phyloP scores from a whole-genome alignment of 2,888 invertebrate genomes.

The Rhagonycha fulva region DNA sequence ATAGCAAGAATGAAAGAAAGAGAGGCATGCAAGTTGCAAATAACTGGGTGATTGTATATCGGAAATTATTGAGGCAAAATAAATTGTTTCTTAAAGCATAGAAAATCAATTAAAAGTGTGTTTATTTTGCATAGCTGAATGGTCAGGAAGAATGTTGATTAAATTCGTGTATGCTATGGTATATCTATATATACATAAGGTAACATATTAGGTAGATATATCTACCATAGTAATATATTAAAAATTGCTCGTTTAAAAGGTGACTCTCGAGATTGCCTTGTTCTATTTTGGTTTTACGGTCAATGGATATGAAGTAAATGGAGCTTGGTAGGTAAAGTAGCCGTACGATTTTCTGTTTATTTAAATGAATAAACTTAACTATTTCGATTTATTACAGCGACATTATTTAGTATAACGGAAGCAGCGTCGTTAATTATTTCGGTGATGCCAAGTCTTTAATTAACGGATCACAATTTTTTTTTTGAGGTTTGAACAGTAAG shows the following conservation, averaged over 20 bases:
- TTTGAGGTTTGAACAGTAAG: background rate
- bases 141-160: constrained; percentile 37
- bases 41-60: constrained; percentile 5
- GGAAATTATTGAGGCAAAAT: constrained; percentile 27
- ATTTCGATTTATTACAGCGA: background rate
- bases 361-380: background rate
- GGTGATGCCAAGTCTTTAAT: background rate
- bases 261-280: constrained; percentile 27
- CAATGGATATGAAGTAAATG: constrained; percentile 26
- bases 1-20: too few species aligned
- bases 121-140: constrained; percentile 35
- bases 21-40: background rate
- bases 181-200: background rate
- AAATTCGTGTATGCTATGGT: constrained; percentile 26
- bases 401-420: background rate
- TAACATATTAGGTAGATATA: background rate
- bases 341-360: background rate
- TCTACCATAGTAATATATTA: background rate
- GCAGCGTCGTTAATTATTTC: background rate
- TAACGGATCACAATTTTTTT: background rate
- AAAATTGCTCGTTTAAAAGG: constrained; percentile 21
- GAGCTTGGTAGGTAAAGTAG: constrained; percentile 27
- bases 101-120: constrained; percentile 38
- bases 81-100: constrained; percentile 28
- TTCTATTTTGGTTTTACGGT: constrained; percentile 32